Evolutionary conservation across 2,797 vertebrate species (phyloP).

Genomic region (Bovichtus diacanthus): DNA sequence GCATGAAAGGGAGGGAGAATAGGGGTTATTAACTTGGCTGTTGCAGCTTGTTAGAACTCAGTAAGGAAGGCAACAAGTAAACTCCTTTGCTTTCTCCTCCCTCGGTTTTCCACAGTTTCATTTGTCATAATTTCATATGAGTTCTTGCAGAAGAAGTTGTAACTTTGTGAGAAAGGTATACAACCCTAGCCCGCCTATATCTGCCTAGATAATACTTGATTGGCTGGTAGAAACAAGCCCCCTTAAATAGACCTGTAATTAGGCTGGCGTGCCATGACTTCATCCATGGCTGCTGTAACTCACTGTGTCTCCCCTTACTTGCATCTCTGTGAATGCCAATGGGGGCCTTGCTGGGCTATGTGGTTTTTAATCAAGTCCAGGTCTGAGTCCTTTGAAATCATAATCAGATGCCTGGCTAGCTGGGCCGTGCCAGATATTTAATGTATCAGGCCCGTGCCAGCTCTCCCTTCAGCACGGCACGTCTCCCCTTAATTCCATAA

Average conservation of each 20-base stretch:
- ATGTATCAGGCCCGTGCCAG: conserved; percentile 68
- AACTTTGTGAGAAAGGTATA: not conserved
- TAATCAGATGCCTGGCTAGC: conserved; percentile 78
- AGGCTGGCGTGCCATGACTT: conserved; percentile 66
- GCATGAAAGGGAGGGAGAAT: conserved; percentile 40
- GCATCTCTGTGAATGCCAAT: conserved; percentile 54
- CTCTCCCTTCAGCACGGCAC: conserved; percentile 60
- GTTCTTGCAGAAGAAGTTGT: conserved; percentile 3
- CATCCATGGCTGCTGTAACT: conserved; percentile 59
- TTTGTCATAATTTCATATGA: conserved; percentile 68
- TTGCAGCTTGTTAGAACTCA: conserved; percentile 88
- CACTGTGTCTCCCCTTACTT: conserved; percentile 54
- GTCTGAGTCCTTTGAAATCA: conserved; percentile 78
- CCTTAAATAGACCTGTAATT: conserved; percentile 53
- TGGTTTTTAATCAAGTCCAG: conserved; percentile 78
- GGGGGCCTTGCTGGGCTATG: conserved; percentile 55
- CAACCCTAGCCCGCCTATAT: conserved; percentile 21
- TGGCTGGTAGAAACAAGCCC: conserved; percentile 54
- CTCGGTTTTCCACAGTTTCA: conserved; percentile 66
- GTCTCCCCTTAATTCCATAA: conserved; percentile 71
- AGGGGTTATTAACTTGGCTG: conserved; percentile 92
- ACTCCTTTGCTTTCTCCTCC: conserved; percentile 75
- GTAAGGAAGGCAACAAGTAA: conserved; percentile 81
- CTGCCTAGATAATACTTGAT: conserved; percentile 32
- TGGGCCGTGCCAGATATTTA: conserved; percentile 75